A percentile compares a stretch with the other conserved stretches of the same genome.
Conservation (phyloP, 2,113 vertebrate genomes). For the Leptocoma aspasia region DNA sequence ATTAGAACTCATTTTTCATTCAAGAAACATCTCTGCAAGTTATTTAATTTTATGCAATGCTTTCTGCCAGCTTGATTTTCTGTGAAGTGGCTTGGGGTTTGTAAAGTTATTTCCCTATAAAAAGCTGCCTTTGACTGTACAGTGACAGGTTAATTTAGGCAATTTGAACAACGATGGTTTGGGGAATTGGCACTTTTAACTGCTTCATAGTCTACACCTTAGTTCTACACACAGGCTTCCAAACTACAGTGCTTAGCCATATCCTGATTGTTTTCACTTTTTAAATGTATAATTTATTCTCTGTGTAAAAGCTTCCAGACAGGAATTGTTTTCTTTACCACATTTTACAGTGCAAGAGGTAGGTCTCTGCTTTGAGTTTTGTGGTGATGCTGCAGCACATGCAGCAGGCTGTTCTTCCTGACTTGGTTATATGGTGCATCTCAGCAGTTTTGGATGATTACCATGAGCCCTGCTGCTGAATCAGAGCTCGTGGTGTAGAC, state of each 20-base stretch:
- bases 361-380: background rate
- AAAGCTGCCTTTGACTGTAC: background rate
- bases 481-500: background rate
- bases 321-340: background rate
- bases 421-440: background rate
- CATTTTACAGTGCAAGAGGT: background rate
- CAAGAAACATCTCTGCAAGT: background rate
- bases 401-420: background rate
- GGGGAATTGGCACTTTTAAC: background rate
- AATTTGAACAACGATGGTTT: background rate
- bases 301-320: background rate
- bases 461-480: background rate
- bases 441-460: background rate
- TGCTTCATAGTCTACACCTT: background rate
- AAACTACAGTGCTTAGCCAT: background rate
- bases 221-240: background rate
- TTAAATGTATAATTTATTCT: background rate
- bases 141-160: background rate
- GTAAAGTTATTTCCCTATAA: background rate
- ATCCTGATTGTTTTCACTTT: background rate
- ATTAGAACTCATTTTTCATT: background rate
- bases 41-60: background rate
- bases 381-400: fast-evolving
- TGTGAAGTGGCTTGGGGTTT: background rate
- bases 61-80: background rate